These are phyloP conservation scores for Drosophila phalerata DNA, from an alignment of 2,888 invertebrate species.

Conservation along the genomic window DNA sequence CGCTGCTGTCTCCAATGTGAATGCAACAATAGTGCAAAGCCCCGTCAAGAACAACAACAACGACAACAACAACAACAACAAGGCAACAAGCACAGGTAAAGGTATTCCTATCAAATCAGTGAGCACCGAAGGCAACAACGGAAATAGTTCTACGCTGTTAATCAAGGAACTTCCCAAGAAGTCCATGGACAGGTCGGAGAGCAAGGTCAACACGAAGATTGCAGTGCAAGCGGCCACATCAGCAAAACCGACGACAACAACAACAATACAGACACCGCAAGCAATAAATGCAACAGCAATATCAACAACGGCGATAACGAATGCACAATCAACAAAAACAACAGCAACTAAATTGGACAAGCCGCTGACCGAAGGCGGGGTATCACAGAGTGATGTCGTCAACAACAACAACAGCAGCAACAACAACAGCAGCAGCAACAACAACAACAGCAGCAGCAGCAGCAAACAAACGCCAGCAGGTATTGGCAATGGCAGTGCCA, in stretches of 20 bases:
- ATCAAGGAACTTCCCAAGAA: not conserved
- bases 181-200: constrained; percentile 1
- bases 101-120: not conserved
- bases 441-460: constrained; percentile 1
- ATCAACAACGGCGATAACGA: constrained; percentile 19
- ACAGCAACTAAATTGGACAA: constrained; percentile 13
- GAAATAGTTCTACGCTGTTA: not conserved
- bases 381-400: constrained; percentile 11
- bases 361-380: constrained; percentile 29
- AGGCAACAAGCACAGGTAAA: not conserved
- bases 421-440: not conserved
- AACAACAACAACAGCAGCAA: constrained; percentile 1
- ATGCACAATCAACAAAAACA: constrained; percentile 19
- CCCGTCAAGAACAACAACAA: constrained; percentile 13
- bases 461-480: constrained; percentile 1
- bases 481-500: constrained; percentile 4
- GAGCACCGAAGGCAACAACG: not conserved
- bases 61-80: constrained; percentile 7
- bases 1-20: not conserved
- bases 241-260: constrained; percentile 6
- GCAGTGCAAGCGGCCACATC: constrained; percentile 5
- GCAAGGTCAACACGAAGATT: constrained; percentile 2
- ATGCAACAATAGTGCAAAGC: constrained; percentile 10
- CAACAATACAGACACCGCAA: constrained; percentile 1
- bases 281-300: not conserved